phyloP scores from a whole-genome alignment of 2,113 vertebrate genomes.

The Antennarius striatus region DNA sequence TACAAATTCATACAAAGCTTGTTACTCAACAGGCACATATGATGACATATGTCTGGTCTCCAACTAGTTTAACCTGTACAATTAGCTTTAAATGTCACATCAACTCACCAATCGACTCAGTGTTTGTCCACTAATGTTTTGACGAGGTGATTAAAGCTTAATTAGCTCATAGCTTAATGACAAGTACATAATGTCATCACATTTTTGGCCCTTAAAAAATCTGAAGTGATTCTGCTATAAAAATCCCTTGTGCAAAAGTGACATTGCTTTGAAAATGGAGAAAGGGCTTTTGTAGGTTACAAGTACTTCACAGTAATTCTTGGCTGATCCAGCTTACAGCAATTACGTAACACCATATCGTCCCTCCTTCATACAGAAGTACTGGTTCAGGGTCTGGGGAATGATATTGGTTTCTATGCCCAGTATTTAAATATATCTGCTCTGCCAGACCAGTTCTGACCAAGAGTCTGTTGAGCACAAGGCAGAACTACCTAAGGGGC shows the following conservation, averaged over 20 bases:
- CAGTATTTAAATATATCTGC: constrained; percentile 41
- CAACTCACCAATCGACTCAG: neutral
- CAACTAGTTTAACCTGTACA: too few relatives aligned
- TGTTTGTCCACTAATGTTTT: constrained; percentile 19
- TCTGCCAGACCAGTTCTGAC: constrained; percentile 35
- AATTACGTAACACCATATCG: constrained; percentile 25
- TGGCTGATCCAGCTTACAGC: constrained; percentile 23
- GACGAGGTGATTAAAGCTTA: constrained; percentile 44
- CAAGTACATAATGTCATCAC: constrained; percentile 12
- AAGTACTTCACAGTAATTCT: constrained; percentile 13
- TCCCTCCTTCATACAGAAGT: constrained; percentile 16
- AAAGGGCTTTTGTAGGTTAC: constrained; percentile 38
- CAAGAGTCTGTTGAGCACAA: constrained; percentile 22
- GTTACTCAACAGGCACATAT: too few relatives aligned
- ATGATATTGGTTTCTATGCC: constrained; percentile 18
- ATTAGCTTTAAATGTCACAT: too few relatives aligned
- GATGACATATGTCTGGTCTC: too few relatives aligned
- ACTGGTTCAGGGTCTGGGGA: constrained; percentile 23
- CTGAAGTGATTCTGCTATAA: constrained; percentile 5
- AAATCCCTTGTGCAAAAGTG: constrained; percentile 42
- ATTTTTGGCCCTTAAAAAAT: constrained; percentile 14
- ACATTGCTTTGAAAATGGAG: constrained; percentile 38
- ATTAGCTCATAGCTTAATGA: constrained; percentile 32
- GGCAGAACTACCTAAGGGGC: constrained; percentile 36
- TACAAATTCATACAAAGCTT: too few relatives aligned